Evolutionary conservation across 2,888 invertebrate species (phyloP), one percentile per base, ranked within the genome.

Genomic region (Napeogenes sylphis): DNA sequence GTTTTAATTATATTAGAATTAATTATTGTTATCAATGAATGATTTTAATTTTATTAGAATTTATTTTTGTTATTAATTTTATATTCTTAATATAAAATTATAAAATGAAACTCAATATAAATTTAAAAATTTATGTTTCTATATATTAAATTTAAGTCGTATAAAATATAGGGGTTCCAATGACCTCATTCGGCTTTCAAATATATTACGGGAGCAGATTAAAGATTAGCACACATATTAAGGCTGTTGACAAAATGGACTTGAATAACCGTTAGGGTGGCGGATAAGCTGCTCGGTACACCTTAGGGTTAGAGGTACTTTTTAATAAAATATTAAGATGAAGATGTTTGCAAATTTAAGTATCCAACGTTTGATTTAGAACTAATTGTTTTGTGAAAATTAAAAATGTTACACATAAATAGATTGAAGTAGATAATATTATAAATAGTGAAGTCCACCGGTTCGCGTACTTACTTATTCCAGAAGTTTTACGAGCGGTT

Each of bases 211-310:
- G 59, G 51, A 51, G 51, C 51, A 51, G 51, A 51, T 51, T 51
- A 51, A 51, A 51, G 51, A 51, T 51, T 51, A 63, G 58, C 38
- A 58, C 38, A 58, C 45, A 35, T 55, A 54, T 62, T 62, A 62
- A 57, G 35, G 53, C 45, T 45, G 58, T 62, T 62, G 62, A 62
- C 54, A 62, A 58, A 58, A 58, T 38, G 58, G 58, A 55, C 45
- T 46, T 58, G 58, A 53, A 45, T 38, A 51, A 61, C 58, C 45
- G 62, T 58, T 58, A 53, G 58, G 55, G 54, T 54, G 53, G 46
- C 55, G 62, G 62, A 58, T 62, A 62, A 62, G 58, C 62, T 46
- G 62, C 62, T 38, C 58, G 58, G 55, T 47, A 12, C 55, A 62
- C 54, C 55, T 45, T n/a, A 58, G 58, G 58, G 62, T 62, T 62